Evolutionary conservation across 2,888 invertebrate species (phyloP), one percentile per base, ranked within the genome.

Genomic region (Erpobdella octoculata): DNA sequence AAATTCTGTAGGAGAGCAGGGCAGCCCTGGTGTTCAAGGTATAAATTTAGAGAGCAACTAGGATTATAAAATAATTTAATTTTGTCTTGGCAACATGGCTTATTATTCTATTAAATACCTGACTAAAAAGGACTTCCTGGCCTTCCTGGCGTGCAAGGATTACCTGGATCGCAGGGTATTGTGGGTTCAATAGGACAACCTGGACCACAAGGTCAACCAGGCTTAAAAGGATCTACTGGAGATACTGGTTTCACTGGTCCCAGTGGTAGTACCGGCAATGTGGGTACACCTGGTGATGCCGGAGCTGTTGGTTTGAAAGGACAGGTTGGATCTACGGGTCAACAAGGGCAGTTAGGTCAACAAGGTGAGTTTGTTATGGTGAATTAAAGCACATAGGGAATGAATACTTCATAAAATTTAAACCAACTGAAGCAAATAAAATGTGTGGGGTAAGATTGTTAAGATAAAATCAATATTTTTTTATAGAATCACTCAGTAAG

Each of bases 201-300:
- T 38, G 75, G 75, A 72, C 67, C 41, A 18, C 71, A 64, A 59
- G 76, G 76, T 48, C 70, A 62, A 33, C 36, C 69, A n/a, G 76
- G 77, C 15, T 21, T 25, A 9, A 25, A n/a, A 18, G 69, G 69
- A 38, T 28, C 28, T 15, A n/a, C 38, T 9, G 73, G 71, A 61
- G 46, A 66, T 33, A 66, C 67, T 4, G 73, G 73, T 59, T 58
- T 28, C 12, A 59, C 66, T 28, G 73, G 73, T 31, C 33, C 38
- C 33, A 21, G 71, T 62, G 73, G 73, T 33, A 6, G 61, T 15
- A 62, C 70, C 38, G 73, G 73, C 5, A 18, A 66, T n/a, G 36
- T 73, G 33, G 77, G 77, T 33, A 74, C 74, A 9, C 36, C 74
- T 33, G 79, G 79, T 64, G 71, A 73, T 46, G 70, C 70, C 18